A percentile compares a stretch with the other conserved stretches of the same genome.
phyloP scores from a whole-genome alignment of 2,888 invertebrate genomes.

The Brachyopa scutellaris region DNA sequence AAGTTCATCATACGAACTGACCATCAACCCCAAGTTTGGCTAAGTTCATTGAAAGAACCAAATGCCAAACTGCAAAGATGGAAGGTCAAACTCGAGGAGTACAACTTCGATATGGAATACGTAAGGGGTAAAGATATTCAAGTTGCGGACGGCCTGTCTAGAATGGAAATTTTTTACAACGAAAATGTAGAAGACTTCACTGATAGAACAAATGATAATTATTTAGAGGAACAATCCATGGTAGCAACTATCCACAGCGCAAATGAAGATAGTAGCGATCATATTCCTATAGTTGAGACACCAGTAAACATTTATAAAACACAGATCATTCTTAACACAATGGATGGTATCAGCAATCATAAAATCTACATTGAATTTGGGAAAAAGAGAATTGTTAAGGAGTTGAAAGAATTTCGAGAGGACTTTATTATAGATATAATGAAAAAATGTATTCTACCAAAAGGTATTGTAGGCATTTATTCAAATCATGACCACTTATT shows the following conservation, averaged over 20 bases:
- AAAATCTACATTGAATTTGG: constrained; percentile 10
- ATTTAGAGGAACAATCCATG: constrained; percentile 13
- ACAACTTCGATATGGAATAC: constrained; percentile 24
- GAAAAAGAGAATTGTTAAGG: background rate
- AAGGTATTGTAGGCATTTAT: constrained; percentile 39
- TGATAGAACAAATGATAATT: background rate
- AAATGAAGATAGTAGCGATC: constrained; percentile 11
- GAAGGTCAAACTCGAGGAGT: constrained; percentile 67
- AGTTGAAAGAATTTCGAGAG: background rate
- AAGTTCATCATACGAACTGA: constrained; percentile 22
- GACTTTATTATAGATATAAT: background rate
- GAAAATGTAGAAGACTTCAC: background rate
- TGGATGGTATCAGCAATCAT: background rate
- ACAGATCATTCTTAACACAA: constrained; percentile 35
- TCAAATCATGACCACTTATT: constrained; percentile 20
- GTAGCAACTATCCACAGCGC: constrained; percentile 23
- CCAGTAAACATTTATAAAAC: constrained; percentile 36
- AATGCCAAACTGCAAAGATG: constrained; percentile 78
- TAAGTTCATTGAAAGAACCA: constrained; percentile 78
- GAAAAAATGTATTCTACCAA: constrained; percentile 14
- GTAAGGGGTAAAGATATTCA: constrained; percentile 57
- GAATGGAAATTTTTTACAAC: constrained; percentile 28
- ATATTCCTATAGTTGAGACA: background rate
- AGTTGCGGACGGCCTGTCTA: constrained; percentile 43
- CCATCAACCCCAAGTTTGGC: constrained; percentile 74